A percentile compares a stretch with the other conserved stretches of the same genome.
Evolutionary conservation across 2,113 vertebrate genomes (phyloP).

Genomic region (Psittacula cyanocephala): DNA sequence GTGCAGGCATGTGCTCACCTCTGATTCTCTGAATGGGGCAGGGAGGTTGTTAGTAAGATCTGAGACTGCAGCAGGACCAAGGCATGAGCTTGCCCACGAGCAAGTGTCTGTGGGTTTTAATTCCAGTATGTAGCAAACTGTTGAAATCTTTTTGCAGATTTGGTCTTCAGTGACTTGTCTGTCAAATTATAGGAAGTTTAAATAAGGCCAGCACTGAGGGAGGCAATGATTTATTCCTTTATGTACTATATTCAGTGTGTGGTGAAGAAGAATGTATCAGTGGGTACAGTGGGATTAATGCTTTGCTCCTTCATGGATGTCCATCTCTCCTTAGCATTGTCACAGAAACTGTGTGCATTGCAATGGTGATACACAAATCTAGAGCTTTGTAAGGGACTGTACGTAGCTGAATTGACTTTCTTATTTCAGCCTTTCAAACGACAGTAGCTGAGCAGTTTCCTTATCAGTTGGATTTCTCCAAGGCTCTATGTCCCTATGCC

Average conservation of each 20-base stretch:
- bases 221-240: not conserved
- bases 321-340: rapidly evolving
- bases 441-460: not conserved
- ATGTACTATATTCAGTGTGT: not conserved
- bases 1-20: not conserved
- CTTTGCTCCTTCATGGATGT: not conserved
- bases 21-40: not conserved
- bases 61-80: rapidly evolving
- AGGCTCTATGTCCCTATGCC: rapidly evolving
- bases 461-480: rapidly evolving
- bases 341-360: not conserved
- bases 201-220: not conserved
- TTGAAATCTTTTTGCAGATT: not conserved
- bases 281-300: not conserved
- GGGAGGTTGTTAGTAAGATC: not conserved
- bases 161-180: not conserved
- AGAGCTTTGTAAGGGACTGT: not conserved
- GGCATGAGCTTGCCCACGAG: rapidly evolving
- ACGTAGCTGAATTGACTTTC: not conserved
- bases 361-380: not conserved
- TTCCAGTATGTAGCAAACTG: not conserved
- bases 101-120: not conserved
- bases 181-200: not conserved
- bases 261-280: not conserved
- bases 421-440: not conserved